Percentiles rank a stretch among this genome's conserved stretches.
phyloP scores from a whole-genome alignment of 2,888 invertebrate genomes.

The Athetis lepigone region DNA sequence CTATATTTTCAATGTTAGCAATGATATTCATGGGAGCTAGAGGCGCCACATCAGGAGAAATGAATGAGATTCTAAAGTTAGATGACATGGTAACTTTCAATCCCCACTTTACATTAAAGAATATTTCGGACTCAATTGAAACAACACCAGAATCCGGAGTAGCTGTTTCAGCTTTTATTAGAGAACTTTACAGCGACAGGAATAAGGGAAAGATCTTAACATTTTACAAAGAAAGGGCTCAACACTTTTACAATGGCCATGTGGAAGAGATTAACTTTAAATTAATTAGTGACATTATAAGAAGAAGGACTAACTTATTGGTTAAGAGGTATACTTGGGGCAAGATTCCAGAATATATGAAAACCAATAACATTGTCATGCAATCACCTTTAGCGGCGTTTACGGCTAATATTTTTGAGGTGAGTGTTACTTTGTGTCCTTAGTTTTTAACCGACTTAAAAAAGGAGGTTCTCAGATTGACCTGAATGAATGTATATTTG shows the following conservation, averaged over 20 bases:
- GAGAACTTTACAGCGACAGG: conserved; percentile 95
- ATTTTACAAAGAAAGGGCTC: conserved; percentile 96
- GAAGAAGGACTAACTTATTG: conserved; percentile 94
- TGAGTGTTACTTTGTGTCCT: conserved; percentile 65
- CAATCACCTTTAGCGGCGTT: conserved; percentile 95
- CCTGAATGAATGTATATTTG: no score
- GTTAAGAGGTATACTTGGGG: conserved; percentile 95
- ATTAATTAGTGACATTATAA: conserved; percentile 95
- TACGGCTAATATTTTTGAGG: conserved; percentile 95
- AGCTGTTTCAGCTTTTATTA: conserved; percentile 94
- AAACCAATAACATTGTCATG: conserved; percentile 93
- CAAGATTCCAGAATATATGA: conserved; percentile 94
- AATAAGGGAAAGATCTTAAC: conserved; percentile 95
- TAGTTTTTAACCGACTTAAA: no score
- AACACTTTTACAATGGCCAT: conserved; percentile 96
- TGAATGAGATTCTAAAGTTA: conserved; percentile 95
- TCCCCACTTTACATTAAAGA: conserved; percentile 96
- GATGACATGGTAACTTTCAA: conserved; percentile 97
- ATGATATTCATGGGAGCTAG: conserved; percentile 97
- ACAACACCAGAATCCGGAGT: conserved; percentile 93
- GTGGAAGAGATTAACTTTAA: conserved; percentile 96
- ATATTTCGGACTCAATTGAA: conserved; percentile 95
- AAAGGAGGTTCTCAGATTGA: no score
- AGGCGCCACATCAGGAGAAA: conserved; percentile 96
- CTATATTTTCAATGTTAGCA: conserved; percentile 95